Evolutionary conservation across 2,797 vertebrate species (phyloP).

Genomic region (Poecilia gillii): DNA sequence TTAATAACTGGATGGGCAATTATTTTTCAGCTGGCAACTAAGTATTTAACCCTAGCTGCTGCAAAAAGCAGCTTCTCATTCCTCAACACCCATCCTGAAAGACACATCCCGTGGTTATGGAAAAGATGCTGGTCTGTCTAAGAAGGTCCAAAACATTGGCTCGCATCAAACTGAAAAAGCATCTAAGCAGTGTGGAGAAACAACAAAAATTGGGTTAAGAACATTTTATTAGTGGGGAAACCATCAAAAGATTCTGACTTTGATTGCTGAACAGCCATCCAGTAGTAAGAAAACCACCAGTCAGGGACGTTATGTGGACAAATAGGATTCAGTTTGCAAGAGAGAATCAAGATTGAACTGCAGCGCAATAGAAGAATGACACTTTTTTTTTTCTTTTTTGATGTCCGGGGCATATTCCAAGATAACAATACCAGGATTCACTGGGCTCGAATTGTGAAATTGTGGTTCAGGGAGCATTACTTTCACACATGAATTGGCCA

Average conservation of each 20-base stretch:
- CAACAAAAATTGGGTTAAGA: neutral
- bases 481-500: neutral
- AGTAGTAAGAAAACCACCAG: neutral
- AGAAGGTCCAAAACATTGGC: neutral
- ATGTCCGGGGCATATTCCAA: neutral
- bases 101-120: neutral
- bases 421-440: neutral
- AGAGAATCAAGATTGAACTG: too few species aligned
- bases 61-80: neutral
- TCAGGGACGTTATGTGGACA: neutral
- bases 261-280: neutral
- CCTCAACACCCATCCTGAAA: neutral
- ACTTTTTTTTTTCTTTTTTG: neutral
- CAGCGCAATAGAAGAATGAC: neutral
- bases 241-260: neutral
- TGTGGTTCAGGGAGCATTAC: neutral
- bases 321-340: too few species aligned
- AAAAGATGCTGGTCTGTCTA: neutral
- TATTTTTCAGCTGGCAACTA: neutral
- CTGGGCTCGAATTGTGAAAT: neutral
- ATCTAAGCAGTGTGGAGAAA: neutral
- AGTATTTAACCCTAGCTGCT: neutral
- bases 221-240: too few species aligned
- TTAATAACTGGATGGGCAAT: neutral
- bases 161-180: neutral